Conservation (phyloP, 2,797 vertebrate species). For the Varecia variegata region DNA sequence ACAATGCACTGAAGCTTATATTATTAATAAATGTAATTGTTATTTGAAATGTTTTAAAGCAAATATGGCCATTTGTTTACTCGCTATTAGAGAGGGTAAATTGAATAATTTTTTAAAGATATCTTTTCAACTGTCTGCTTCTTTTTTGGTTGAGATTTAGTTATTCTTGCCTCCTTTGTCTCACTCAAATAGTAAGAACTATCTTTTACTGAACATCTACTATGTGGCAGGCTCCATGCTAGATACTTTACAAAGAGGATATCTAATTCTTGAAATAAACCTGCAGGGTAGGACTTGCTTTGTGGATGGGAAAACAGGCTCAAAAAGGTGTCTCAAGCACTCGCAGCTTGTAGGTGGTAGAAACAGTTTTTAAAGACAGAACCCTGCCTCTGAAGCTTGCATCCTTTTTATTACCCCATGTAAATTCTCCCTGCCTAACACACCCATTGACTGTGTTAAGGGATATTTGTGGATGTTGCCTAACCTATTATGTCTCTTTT, state of each 20-base stretch:
- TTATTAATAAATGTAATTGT: not conserved
- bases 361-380: not conserved
- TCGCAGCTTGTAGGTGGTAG: not conserved
- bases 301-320: not conserved
- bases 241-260: not conserved
- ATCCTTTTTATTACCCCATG: not conserved
- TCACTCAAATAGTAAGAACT: not conserved
- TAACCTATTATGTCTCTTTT: not conserved
- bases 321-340: not conserved
- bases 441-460: not conserved
- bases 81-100: not conserved
- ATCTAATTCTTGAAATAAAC: not conserved
- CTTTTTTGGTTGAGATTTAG: not conserved
- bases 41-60: conserved; percentile 20
- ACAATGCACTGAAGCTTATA: not conserved
- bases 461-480: not conserved
- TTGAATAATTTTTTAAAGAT: not conserved
- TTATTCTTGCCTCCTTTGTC: not conserved
- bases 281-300: not conserved
- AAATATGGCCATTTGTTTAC: not conserved
- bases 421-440: not conserved
- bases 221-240: not conserved
- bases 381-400: not conserved
- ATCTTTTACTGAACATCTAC: not conserved
- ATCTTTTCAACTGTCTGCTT: not conserved